Evolutionary conservation across 2,113 vertebrate genomes (phyloP).

Genomic region (Prolemur simus): DNA sequence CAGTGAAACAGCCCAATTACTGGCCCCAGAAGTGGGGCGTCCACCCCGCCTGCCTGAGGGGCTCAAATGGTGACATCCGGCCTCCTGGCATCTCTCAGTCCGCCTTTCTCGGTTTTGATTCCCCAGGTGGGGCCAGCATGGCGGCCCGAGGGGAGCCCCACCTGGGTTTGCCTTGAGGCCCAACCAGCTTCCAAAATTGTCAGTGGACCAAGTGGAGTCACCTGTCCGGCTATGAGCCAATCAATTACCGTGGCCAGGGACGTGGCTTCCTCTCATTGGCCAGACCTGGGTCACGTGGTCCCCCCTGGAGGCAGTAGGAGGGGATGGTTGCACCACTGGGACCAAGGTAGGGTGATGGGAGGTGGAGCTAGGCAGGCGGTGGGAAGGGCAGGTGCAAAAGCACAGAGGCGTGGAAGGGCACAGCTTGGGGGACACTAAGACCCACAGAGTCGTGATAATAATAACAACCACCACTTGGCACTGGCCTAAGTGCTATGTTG

Average conservation of each 20-base stretch:
- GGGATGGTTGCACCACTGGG: rapidly evolving
- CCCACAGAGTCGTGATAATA: rapidly evolving
- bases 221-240: not conserved
- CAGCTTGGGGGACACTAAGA: not conserved
- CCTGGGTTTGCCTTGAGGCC: not conserved
- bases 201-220: not conserved
- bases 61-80: not conserved
- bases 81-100: not conserved
- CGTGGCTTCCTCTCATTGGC: not conserved
- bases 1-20: not conserved
- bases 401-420: not conserved
- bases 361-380: not conserved
- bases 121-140: not conserved
- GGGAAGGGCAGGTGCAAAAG: not conserved
- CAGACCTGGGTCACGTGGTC: not conserved
- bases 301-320: rapidly evolving
- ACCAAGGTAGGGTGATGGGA: not conserved
- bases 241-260: not conserved
- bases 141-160: not conserved
- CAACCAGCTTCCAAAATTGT: not conserved
- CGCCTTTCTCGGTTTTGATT: not conserved
- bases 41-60: not conserved
- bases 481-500: not conserved
- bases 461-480: not conserved
- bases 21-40: not conserved